Base-by-base conservation (phyloP, 2,888 invertebrate species). In the Pachliopta kotzebuea region DNA sequence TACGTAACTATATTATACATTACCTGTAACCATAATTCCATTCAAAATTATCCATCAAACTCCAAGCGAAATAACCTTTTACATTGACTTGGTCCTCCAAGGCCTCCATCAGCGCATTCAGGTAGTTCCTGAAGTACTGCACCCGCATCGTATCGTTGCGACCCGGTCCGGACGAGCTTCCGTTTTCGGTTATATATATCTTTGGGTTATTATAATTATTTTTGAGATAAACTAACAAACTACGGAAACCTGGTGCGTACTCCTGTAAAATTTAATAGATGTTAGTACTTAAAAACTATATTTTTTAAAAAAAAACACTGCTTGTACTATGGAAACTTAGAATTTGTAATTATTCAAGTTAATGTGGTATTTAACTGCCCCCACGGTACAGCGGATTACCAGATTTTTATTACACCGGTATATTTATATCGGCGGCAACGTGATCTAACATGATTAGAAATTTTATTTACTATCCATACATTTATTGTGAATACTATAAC, bases 31-130 rank as follows among this genome's bases (percentile, higher is more conserved):
- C 94, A 52, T 70, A 69, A 2, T 74, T 70, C 93, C 93, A 94
- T 78, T 94, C 93, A 69, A 94, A 93, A 72, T 92, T 93, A 71
- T 94, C 94, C 79, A 94, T 83, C 0, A 94, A 79, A 56, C 92
- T 92, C 93, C 94, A 93, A 20, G 86, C 86, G 3, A 90, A 87
- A 75, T 93, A 94, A 0, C 91, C 92, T 55, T 71, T 74, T 2
- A 90, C 78, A 63, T 89, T 78, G 52, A 83, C 85, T 0, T 83
- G 83, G 20, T 88, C 84, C 29, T 79, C 75, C 0, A 88, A 74
- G 4, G 91, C 89, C 21, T 83, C 74, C 37, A 85, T 61, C 55
- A 88, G 67, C 50, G 84, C 81, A n/a, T 72, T 71, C 42, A 92
- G 69, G 68, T 91, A 86, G 9, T 72, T 72, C 70, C 83, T 76